phyloP scores from a whole-genome alignment of 2,888 invertebrate species.

The Phengaris arion region DNA sequence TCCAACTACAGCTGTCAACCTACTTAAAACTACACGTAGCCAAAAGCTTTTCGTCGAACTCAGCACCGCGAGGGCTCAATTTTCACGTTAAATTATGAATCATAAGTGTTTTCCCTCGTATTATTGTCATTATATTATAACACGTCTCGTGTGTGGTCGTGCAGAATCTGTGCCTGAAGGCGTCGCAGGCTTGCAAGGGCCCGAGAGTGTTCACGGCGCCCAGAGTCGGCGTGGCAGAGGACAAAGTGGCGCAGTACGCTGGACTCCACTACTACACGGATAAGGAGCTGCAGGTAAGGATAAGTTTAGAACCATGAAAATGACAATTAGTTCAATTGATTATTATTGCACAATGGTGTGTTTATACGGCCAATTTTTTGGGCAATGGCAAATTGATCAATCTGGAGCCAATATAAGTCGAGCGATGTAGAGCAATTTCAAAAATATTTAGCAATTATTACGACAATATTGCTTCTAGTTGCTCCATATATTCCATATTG shows the following conservation, averaged over 20 bases:
- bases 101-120: constrained; percentile 39
- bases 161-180: constrained; percentile 94
- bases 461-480: too few relatives aligned
- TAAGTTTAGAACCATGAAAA: background rate
- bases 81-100: constrained; percentile 36
- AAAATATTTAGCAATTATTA: too few relatives aligned
- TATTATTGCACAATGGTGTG: background rate
- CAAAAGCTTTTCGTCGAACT: constrained; percentile 26
- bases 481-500: too few relatives aligned
- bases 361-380: too few relatives aligned
- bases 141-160: constrained; percentile 81
- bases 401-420: too few relatives aligned
- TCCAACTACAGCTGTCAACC: constrained; percentile 7
- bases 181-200: constrained; percentile 92
- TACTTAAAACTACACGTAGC: constrained; percentile 18
- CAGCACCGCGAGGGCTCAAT: constrained; percentile 32
- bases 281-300: constrained; percentile 89
- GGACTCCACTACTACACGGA: constrained; percentile 95
- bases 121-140: constrained; percentile 49
- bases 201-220: constrained; percentile 89
- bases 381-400: too few relatives aligned
- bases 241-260: constrained; percentile 95
- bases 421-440: too few relatives aligned
- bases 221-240: constrained; percentile 92
- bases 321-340: background rate